Conservation (phyloP, 92 coral and sea anemone species). For the Epizoanthus scotinus region DNA sequence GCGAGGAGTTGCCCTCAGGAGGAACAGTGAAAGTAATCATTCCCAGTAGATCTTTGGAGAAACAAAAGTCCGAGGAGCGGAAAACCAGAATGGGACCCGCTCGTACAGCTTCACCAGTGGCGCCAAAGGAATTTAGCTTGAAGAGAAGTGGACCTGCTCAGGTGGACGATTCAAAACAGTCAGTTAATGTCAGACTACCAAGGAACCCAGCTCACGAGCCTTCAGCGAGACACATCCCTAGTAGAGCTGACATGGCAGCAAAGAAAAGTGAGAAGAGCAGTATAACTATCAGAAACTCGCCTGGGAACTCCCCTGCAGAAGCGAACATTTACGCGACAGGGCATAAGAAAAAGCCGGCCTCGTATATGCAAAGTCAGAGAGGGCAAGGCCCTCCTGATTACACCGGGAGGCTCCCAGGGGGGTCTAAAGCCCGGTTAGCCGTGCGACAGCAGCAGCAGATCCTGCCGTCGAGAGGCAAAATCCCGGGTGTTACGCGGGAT, state of each 20-base stretch:
- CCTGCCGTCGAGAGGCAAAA: slow-evolving; percentile 30
- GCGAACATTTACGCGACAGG: neutral
- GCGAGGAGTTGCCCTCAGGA: slow-evolving; percentile 11
- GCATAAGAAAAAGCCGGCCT: slow-evolving; percentile 1
- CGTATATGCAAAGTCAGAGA: slow-evolving; percentile 10
- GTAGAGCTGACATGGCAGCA: neutral
- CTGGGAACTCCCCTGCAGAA: slow-evolving; percentile 38
- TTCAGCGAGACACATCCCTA: no score
- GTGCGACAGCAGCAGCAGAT: slow-evolving; percentile 24
- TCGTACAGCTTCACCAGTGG: slow-evolving; percentile 81
- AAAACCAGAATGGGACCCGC: slow-evolving; percentile 56
- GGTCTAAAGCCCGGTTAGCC: slow-evolving; percentile 1
- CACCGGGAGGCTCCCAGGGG: slow-evolving; percentile 1
- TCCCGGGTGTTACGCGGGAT: slow-evolving; percentile 29
- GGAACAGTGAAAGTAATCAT: slow-evolving; percentile 16
- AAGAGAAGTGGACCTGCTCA: slow-evolving; percentile 17
- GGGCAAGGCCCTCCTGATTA: neutral
- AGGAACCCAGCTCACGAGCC: slow-evolving; percentile 25
- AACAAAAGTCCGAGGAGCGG: slow-evolving; percentile 26
- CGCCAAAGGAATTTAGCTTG: slow-evolving; percentile 66
- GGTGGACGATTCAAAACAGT: slow-evolving; percentile 9
- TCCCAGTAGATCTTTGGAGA: slow-evolving; percentile 29
- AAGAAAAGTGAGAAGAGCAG: slow-evolving; percentile 37
- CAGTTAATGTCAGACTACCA: slow-evolving; percentile 5
- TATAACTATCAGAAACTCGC: slow-evolving; percentile 37